These are phyloP conservation scores for Charanyca ferruginea DNA, from an alignment of 2,888 invertebrate genomes.

Conservation along the genomic window DNA sequence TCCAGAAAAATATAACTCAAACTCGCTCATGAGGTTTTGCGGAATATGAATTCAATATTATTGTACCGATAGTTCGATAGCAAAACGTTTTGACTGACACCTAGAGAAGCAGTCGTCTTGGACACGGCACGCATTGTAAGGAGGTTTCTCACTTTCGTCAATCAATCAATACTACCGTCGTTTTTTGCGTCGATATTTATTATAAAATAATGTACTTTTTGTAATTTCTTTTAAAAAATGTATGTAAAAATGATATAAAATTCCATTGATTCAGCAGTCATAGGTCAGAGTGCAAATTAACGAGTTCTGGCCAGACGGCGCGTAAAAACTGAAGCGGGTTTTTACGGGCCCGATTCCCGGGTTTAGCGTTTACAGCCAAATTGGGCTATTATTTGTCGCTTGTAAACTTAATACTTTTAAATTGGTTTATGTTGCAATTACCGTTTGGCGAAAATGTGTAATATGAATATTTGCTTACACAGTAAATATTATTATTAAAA, in stretches of 20 bases:
- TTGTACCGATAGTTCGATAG: too few species aligned
- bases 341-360: neutral
- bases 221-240: too few species aligned
- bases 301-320: conserved; percentile 21
- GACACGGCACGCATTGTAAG: too few species aligned
- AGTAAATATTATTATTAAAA: too few species aligned
- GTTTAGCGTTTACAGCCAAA: conserved; percentile 1
- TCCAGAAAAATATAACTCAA: neutral
- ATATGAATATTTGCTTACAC: neutral
- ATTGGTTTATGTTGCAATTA: conserved; percentile 16
- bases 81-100: too few species aligned
- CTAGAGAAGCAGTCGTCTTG: too few species aligned
- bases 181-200: too few species aligned
- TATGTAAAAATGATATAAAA: neutral
- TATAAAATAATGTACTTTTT: too few species aligned
- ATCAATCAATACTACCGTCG: too few species aligned
- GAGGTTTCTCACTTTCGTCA: too few species aligned
- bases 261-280: neutral
- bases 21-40: neutral
- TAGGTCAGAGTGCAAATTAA: conserved; percentile 11
- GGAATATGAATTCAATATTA: too few species aligned
- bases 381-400: conserved; percentile 17
- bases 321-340: conserved; percentile 15
- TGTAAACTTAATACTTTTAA: neutral
- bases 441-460: neutral